These are phyloP conservation scores for Maconellicoccus hirsutus DNA, from an alignment of 1,140 invertebrate species.

Conservation along the genomic window DNA sequence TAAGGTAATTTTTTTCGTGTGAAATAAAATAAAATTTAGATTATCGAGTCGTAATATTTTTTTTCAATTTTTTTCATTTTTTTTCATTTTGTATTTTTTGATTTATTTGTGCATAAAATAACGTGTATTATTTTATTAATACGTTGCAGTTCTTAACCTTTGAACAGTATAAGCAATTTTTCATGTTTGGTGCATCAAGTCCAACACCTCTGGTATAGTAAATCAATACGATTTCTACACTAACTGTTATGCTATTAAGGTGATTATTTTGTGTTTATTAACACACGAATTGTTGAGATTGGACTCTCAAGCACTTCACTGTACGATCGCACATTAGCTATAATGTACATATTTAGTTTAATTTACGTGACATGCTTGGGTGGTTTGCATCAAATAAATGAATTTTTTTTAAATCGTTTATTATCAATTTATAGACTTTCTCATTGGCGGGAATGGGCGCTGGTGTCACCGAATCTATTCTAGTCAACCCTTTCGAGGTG, in stretches of 20 bases:
- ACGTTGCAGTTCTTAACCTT: slow-evolving; percentile 70
- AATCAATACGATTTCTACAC: neutral
- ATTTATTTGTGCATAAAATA: neutral
- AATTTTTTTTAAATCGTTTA: slow-evolving; percentile 15
- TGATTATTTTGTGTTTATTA: neutral
- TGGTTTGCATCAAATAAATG: no score
- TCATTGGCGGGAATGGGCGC: slow-evolving; percentile 72
- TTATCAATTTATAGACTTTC: slow-evolving; percentile 52
- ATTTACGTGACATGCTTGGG: no score
- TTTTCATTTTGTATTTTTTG: no score
- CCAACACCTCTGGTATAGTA: slow-evolving; percentile 55
- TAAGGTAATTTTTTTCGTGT: slow-evolving; percentile 43
- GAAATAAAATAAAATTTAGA: no score
- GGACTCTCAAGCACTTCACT: no score
- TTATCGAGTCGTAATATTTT: no score
- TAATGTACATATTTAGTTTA: no score
- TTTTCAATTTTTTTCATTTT: no score
- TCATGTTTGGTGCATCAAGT: slow-evolving; percentile 57
- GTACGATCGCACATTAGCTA: no score
- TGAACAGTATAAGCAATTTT: slow-evolving; percentile 80
- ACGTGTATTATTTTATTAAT: neutral
- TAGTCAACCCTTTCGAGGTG: slow-evolving; percentile 90
- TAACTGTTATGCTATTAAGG: neutral
- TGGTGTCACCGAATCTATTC: slow-evolving; percentile 74
- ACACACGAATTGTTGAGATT: neutral